Evolutionary conservation across 2,113 vertebrate species (phyloP), one percentile per base, ranked within the genome.

Genomic region (Chloebia gouldiae): DNA sequence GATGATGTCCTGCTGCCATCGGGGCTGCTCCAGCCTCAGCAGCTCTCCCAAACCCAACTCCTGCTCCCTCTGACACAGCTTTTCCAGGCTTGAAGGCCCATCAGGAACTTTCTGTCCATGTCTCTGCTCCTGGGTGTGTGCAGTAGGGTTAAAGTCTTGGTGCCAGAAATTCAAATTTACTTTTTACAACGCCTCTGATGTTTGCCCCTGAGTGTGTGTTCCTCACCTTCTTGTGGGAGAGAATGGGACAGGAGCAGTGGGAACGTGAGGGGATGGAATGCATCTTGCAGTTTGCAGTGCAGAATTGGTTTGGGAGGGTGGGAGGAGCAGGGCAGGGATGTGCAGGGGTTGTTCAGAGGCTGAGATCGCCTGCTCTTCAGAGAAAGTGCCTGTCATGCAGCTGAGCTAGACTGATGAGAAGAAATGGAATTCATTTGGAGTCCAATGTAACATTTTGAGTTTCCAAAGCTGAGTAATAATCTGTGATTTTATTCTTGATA

Each of bases 101-200:
- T 27, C 8, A 6, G 31, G 10, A 33, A 1, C 15, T 51, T 72
- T 24, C 15, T 22, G 0, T 51, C 45, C 1, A 0, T 31, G 6
- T 15, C 33, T 77, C 37, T 90, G 44, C 35, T 59, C 21, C 54
- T 69, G 63, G 11, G 5, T 50, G 11, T 37, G 4, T n/a, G 1
- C 1, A 28, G 23, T 4, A 42, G 49, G 75, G 54, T 57, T 31
- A 59, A 83, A 75, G 27, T 25, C 35, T 53, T 8, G 1, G 6
- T 17, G 33, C 15, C 1, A 3, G 11, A 33, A 11, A 65, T 79
- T 65, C 35, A 76, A 68, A 45, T 79, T 51, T 6, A 7, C n/a
- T 45, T 75, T 68, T 49, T 18, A 5, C 21, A 94, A 33, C 25
- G 14, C 23, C 9, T 50, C n/a, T 54, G 39, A 2, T 65, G 18